A percentile compares a stretch with the other conserved stretches of the same genome.
These are phyloP conservation scores for Psephotus haematonotus DNA, from an alignment of 2,113 vertebrate species.

Conservation along the genomic window DNA sequence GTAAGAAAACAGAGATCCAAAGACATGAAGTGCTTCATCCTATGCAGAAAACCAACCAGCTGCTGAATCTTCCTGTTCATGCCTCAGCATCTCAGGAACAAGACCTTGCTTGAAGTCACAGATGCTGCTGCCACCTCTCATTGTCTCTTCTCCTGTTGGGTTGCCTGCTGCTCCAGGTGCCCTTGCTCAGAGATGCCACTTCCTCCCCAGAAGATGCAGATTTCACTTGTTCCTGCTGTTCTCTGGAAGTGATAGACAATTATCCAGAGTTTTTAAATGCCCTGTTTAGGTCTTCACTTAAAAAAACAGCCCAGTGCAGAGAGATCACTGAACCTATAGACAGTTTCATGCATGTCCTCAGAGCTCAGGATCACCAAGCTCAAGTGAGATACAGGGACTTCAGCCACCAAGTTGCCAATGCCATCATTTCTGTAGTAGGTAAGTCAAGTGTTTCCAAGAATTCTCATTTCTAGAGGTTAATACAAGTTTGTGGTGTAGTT, in stretches of 20 bases:
- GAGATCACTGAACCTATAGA: not conserved
- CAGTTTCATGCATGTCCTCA: too few relatives aligned
- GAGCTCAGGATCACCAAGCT: too few relatives aligned
- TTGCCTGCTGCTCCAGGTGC: not conserved
- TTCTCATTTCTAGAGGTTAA: not conserved
- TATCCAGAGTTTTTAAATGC: not conserved
- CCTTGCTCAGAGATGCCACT: not conserved
- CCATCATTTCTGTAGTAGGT: not conserved
- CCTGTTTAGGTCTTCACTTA: not conserved
- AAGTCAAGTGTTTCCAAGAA: not conserved
- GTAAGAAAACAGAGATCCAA: not conserved
- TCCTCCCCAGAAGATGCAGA: not conserved
- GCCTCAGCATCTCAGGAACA: not conserved
- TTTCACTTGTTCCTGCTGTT: not conserved
- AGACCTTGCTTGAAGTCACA: not conserved
- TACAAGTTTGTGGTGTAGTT: not conserved
- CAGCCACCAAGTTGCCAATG: not conserved
- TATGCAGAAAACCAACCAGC: not conserved
- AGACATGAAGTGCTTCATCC: not conserved
- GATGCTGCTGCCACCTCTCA: not conserved
- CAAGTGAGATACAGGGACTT: not conserved
- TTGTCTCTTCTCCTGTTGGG: not conserved
- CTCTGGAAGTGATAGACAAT: not conserved
- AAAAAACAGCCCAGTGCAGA: not conserved
- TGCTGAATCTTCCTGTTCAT: not conserved